phyloP scores from a whole-genome alignment of 2,888 invertebrate genomes.

The Sarcophaga caerulescens region DNA sequence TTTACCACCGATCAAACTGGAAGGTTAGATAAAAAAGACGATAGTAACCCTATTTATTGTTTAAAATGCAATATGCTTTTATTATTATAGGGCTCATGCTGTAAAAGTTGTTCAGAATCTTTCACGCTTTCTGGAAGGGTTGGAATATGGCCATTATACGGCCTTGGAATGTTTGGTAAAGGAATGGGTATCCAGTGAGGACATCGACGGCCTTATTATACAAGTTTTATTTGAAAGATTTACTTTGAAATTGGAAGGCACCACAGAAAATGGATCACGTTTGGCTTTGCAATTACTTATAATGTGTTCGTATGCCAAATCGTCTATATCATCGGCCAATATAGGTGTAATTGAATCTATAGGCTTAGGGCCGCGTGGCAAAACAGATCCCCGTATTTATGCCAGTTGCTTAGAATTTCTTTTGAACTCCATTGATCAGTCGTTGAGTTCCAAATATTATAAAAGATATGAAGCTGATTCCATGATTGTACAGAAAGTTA shows the following conservation, averaged over 20 bases:
- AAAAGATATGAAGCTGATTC: conserved; percentile 77
- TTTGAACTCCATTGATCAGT: conserved; percentile 77
- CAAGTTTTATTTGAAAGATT: conserved; percentile 93
- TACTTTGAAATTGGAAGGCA: conserved; percentile 87
- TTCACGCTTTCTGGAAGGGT: conserved; percentile 82
- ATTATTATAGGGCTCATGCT: conserved; percentile 81
- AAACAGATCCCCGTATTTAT: conserved; percentile 78
- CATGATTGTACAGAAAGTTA: conserved; percentile 75
- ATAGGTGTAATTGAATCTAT: conserved; percentile 87
- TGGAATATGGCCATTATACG: conserved; percentile 84
- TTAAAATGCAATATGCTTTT: background rate
- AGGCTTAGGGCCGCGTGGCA: conserved; percentile 83
- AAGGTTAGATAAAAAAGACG: conserved; percentile 68
- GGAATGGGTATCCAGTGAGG: conserved; percentile 84
- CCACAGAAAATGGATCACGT: conserved; percentile 87
- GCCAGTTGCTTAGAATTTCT: conserved; percentile 77
- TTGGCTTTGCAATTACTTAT: conserved; percentile 89
- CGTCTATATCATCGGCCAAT: conserved; percentile 85
- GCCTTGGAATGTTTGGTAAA: conserved; percentile 85
- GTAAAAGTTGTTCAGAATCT: conserved; percentile 84
- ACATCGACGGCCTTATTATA: conserved; percentile 83
- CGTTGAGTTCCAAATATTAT: conserved; percentile 77
- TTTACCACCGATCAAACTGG: conserved; percentile 79
- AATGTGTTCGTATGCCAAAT: conserved; percentile 87
- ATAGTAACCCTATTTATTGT: background rate